Evolutionary conservation across 92 coral and sea anemone species (phyloP).

Genomic region (Siderastrea radians): DNA sequence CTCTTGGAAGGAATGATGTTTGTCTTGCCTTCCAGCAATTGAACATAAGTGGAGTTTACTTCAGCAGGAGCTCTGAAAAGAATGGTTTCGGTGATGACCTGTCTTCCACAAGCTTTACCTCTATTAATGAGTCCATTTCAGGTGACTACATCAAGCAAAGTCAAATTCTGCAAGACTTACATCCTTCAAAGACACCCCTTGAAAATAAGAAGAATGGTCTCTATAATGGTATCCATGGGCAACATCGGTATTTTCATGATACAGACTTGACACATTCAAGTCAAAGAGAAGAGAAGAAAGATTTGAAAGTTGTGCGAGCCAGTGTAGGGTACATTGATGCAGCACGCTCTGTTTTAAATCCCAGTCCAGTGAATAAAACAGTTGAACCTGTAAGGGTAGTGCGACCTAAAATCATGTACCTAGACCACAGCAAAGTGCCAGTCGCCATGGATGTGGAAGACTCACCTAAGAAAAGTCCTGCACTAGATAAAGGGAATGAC

Average conservation of each 20-base stretch:
- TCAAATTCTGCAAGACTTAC: not conserved
- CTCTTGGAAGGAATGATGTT: constrained; percentile 67
- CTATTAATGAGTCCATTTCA: constrained; percentile 32
- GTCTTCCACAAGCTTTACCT: constrained; percentile 31
- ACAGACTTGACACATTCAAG: not conserved
- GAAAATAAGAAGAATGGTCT: not conserved
- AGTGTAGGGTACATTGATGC: constrained; percentile 32
- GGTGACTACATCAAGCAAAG: not conserved
- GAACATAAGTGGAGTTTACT: constrained; percentile 77
- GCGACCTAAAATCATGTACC: constrained; percentile 40
- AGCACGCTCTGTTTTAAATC: not conserved
- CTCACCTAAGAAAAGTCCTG: not conserved
- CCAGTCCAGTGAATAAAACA: not conserved
- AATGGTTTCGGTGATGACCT: constrained; percentile 12
- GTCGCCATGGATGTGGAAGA: constrained; percentile 3
- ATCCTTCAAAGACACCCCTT: not conserved
- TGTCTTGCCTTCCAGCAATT: constrained; percentile 47
- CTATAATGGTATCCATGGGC: not conserved
- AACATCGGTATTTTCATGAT: not conserved
- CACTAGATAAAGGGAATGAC: not conserved
- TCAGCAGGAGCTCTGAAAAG: constrained; percentile 58
- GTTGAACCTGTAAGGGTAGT: constrained; percentile 21
- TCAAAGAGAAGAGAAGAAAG: not conserved
- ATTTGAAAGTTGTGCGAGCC: constrained; percentile 17
- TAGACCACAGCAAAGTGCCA: not conserved